phyloP scores from a whole-genome alignment of 2,113 vertebrate species.

The Ptilorrhoa leucosticta region DNA sequence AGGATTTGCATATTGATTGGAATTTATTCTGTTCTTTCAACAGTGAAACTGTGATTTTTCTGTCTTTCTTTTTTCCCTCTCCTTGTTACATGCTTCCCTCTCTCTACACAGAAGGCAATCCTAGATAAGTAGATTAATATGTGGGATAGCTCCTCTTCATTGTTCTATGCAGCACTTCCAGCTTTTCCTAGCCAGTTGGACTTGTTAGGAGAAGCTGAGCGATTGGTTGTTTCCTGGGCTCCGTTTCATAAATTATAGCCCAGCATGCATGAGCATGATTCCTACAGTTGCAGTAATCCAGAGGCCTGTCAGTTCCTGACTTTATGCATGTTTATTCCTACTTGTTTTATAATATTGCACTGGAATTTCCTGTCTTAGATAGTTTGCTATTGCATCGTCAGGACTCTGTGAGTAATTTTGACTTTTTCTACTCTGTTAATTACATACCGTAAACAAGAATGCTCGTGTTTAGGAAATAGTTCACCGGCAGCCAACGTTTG shows the following conservation, averaged over 20 bases:
- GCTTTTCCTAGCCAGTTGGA: constrained; percentile 74
- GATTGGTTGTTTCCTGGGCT: constrained; percentile 72
- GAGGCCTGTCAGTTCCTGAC: constrained; percentile 75
- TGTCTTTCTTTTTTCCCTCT: not conserved
- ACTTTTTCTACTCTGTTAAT: constrained; percentile 65
- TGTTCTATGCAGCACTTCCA: constrained; percentile 67
- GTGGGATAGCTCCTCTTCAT: constrained; percentile 63
- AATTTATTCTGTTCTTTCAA: not conserved
- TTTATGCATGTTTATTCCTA: constrained; percentile 59
- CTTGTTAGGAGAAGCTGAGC: constrained; percentile 72
- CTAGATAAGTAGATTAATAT: constrained; percentile 69
- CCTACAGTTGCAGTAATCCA: constrained; percentile 62
- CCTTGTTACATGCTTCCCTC: not conserved
- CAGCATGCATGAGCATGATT: constrained; percentile 65
- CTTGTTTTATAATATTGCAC: constrained; percentile 59
- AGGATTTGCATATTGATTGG: not conserved
- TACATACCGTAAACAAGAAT: constrained; percentile 45
- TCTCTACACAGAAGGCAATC: constrained; percentile 42
- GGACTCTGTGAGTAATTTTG: constrained; percentile 77
- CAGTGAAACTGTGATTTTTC: not conserved
- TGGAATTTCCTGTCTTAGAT: constrained; percentile 74
- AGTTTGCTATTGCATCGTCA: constrained; percentile 72
- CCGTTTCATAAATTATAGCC: constrained; percentile 74
- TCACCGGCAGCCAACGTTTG: constrained; percentile 13
- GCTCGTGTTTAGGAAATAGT: constrained; percentile 42